Evolutionary conservation across 2,888 invertebrate genomes (phyloP).

Genomic region (Oxyteleia sp.): DNA sequence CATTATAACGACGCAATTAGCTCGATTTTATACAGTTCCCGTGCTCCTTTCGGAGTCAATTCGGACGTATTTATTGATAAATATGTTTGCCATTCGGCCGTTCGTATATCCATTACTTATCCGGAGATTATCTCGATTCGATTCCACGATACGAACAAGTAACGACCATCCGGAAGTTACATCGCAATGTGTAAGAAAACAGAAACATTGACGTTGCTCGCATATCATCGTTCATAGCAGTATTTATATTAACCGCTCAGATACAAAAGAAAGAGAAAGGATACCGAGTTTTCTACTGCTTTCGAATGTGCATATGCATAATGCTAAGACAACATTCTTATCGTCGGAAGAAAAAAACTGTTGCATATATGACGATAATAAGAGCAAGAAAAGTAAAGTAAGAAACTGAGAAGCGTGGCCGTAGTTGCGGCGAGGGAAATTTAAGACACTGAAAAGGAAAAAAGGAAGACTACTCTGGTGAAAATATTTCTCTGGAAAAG

Average conservation of each 20-base stretch:
- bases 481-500: no score
- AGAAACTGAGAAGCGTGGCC: background rate
- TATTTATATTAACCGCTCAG: conserved; percentile 54
- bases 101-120: conserved; percentile 29
- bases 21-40: background rate
- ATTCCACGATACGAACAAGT: conserved; percentile 53
- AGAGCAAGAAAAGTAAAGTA: conserved; percentile 12
- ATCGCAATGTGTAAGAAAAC: conserved; percentile 35
- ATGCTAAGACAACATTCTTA: conserved; percentile 53
- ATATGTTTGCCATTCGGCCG: background rate
- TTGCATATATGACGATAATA: conserved; percentile 44
- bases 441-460: background rate
- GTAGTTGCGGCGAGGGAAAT: background rate
- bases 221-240: conserved; percentile 52
- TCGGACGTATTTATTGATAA: conserved; percentile 23
- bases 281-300: conserved; percentile 52
- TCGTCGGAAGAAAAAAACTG: conserved; percentile 34
- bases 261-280: conserved; percentile 67
- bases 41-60: background rate
- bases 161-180: conserved; percentile 71
- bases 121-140: conserved; percentile 54
- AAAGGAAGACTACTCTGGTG: no score
- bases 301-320: conserved; percentile 64
- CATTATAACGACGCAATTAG: conserved; percentile 46
- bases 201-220: conserved; percentile 57